A percentile compares a stretch with the other conserved stretches of the same genome.
Evolutionary conservation across 2,797 vertebrate genomes (phyloP).

Genomic region (Schizopygopsis malacanthus): DNA sequence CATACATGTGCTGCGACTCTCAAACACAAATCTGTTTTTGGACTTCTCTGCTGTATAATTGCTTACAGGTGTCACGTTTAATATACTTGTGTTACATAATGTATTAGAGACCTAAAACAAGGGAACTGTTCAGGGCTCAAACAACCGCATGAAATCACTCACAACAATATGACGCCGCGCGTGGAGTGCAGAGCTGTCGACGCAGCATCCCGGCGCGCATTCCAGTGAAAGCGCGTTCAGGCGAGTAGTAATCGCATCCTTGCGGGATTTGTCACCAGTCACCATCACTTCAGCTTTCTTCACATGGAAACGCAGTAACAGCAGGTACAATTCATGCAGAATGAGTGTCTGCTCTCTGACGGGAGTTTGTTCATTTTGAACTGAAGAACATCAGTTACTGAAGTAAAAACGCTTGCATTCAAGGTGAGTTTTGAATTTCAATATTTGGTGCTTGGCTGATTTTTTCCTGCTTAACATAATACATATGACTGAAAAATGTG

Average conservation of each 20-base stretch:
- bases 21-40: too few species aligned
- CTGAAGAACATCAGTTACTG: neutral
- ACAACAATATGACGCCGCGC: neutral
- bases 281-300: constrained; percentile 21
- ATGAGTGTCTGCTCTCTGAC: neutral
- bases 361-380: neutral
- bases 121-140: neutral
- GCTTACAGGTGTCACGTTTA: neutral
- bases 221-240: constrained; percentile 36
- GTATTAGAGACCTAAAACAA: neutral
- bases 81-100: neutral
- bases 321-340: constrained; percentile 1
- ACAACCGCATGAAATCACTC: neutral
- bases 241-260: constrained; percentile 25
- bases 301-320: neutral
- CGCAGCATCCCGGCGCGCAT: constrained; percentile 47
- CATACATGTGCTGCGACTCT: neutral
- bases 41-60: neutral
- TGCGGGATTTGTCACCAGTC: constrained; percentile 9
- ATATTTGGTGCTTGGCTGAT: neutral
- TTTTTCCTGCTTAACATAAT: neutral
- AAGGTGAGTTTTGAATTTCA: constrained; percentile 18
- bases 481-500: neutral
- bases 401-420: neutral
- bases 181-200: neutral